Evolutionary conservation across 2,888 invertebrate genomes (phyloP).

Genomic region (Dicranocentrus wangi): DNA sequence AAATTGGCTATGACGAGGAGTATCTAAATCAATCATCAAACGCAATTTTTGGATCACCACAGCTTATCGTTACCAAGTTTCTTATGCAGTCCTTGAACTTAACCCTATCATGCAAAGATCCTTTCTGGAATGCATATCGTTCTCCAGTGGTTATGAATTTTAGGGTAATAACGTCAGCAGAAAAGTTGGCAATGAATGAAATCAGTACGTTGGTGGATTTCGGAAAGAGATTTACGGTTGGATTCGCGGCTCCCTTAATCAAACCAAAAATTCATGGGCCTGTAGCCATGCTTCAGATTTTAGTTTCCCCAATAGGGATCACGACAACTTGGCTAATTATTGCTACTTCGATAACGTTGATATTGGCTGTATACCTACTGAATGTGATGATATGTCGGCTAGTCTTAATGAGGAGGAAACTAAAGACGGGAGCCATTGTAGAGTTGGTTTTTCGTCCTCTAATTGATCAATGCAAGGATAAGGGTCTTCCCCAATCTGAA

Average conservation of each 20-base stretch:
- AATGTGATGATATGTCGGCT: too few species aligned
- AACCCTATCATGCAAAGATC: not conserved
- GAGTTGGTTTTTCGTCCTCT: constrained; percentile 10
- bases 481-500: too few species aligned
- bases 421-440: not conserved
- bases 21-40: not conserved
- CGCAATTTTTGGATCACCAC: not conserved
- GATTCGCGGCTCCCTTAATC: not conserved
- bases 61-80: not conserved
- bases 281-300: not conserved
- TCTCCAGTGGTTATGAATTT: not conserved
- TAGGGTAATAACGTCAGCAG: not conserved
- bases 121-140: too few species aligned
- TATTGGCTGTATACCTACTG: too few species aligned
- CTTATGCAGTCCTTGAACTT: not conserved
- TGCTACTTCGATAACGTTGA: too few species aligned
- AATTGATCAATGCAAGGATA: constrained; percentile 18
- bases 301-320: not conserved
- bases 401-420: too few species aligned
- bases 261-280: not conserved
- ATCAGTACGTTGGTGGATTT: not conserved
- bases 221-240: not conserved
- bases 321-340: too few species aligned
- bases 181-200: too few species aligned
- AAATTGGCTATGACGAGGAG: too few species aligned